phyloP scores from a whole-genome alignment of 2,888 invertebrate genomes.

The Sicus ferrugineus region DNA sequence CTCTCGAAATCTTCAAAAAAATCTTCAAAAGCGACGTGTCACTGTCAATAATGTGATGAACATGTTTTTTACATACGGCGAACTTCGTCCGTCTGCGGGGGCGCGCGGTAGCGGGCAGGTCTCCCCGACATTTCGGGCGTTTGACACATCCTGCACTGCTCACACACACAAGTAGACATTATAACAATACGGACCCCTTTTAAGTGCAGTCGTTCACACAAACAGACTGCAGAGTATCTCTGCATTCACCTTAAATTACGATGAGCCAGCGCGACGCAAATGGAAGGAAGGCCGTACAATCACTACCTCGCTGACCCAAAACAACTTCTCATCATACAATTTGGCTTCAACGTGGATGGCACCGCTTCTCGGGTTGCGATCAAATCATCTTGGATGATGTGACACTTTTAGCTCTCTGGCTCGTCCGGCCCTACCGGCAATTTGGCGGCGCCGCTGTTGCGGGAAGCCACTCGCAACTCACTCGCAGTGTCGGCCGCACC shows the following conservation, averaged over 20 bases:
- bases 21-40: conserved; percentile 58
- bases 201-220: background rate
- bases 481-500: conserved; percentile 22
- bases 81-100: no score
- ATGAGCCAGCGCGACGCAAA: no score
- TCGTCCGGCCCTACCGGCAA: conserved; percentile 5
- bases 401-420: conserved; percentile 55
- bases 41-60: conserved; percentile 54
- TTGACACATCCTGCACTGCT: no score
- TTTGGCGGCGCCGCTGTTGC: conserved; percentile 15
- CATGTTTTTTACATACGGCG: background rate
- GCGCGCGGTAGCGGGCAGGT: no score
- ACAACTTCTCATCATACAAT: background rate
- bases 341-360: no score
- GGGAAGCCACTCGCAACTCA: conserved; percentile 23
- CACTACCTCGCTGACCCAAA: no score
- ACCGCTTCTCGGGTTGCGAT: no score
- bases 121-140: no score
- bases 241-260: background rate
- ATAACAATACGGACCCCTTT: no score
- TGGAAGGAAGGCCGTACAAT: no score
- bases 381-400: conserved; percentile 61
- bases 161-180: no score
- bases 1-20: conserved; percentile 24
- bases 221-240: background rate